Evolutionary conservation across 2,113 vertebrate genomes (phyloP).

Genomic region (Poecile atricapillus): DNA sequence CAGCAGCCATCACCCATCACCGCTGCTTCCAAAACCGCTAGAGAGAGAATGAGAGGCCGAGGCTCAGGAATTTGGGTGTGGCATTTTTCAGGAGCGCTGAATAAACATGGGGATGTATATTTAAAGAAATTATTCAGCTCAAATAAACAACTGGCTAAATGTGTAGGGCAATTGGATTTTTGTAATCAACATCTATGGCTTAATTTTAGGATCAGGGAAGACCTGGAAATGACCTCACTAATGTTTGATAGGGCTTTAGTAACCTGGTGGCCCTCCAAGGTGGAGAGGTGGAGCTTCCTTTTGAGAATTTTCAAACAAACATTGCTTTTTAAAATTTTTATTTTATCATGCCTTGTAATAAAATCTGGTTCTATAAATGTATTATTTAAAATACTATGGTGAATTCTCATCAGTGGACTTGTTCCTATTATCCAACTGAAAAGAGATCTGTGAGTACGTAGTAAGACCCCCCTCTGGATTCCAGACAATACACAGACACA

Average conservation of each 20-base stretch:
- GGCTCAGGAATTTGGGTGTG: slow-evolving; percentile 16
- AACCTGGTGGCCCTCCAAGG: neutral
- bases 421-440: neutral
- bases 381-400: neutral
- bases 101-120: slow-evolving; percentile 60
- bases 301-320: slow-evolving; percentile 8
- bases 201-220: slow-evolving; percentile 60
- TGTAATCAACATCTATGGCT: slow-evolving; percentile 1
- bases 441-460: neutral
- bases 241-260: slow-evolving; percentile 30
- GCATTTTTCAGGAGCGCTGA: slow-evolving; percentile 44
- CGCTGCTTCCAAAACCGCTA: neutral
- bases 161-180: slow-evolving; percentile 10
- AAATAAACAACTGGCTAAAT: slow-evolving; percentile 56
- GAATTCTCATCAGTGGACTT: neutral
- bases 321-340: neutral
- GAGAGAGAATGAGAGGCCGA: neutral
- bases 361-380: neutral
- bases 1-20: neutral
- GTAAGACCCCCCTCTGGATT: neutral
- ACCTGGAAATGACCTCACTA: slow-evolving; percentile 26
- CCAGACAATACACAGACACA: slow-evolving; percentile 47
- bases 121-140: slow-evolving; percentile 67
- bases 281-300: slow-evolving; percentile 57
- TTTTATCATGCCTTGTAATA: neutral